Base-by-base conservation (phyloP, 2,797 vertebrate genomes). In the Mus minutoides region DNA sequence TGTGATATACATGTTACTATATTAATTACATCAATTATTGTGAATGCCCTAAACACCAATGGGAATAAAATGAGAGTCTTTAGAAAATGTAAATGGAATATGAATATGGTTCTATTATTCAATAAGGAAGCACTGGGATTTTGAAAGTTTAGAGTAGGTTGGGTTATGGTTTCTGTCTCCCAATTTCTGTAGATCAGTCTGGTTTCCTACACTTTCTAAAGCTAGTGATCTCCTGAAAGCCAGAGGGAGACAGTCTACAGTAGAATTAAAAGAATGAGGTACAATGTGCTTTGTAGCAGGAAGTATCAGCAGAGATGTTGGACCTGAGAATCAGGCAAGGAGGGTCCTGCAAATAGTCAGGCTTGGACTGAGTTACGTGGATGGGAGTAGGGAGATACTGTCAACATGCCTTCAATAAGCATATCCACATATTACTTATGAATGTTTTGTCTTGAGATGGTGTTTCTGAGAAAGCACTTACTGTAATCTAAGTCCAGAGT, bases 1-100 rank as follows among this genome's bases (percentile, higher is more conserved):
- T 93, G 62, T 46, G 3, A 29, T 64, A 10, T 56, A n/a, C 19
- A 79, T 46, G 16, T 85, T 91, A 49, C n/a, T 58, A 79, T 52
- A 75, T 94, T 94, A 94, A 96, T 92, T 93, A 93, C 79, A 85
- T 77, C 71, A 93, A 4, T 80, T 89, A 92, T 64, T 52, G 46
- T 84, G 56, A 83, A 80, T 91, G 16, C 52, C 31, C 2, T 5
- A 21, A 43, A 34, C 29, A 56, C 58, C 24, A 67, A 64, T 37
- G 2, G 6, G 3, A 91, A 14, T 4, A 21, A 60, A 92, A 34
- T 7, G 11, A 43, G 69, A 67, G 71, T 80, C 46, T 8, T 94
- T 43, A 71, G 46, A 43, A 73, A 95, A 95, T 10, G 13, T 40
- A 29, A 75, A 34, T 5, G 80, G 31, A 40, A 17, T 82, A 60